Conservation (phyloP, 1,140 invertebrate species). For the Camponotus floridanus region DNA sequence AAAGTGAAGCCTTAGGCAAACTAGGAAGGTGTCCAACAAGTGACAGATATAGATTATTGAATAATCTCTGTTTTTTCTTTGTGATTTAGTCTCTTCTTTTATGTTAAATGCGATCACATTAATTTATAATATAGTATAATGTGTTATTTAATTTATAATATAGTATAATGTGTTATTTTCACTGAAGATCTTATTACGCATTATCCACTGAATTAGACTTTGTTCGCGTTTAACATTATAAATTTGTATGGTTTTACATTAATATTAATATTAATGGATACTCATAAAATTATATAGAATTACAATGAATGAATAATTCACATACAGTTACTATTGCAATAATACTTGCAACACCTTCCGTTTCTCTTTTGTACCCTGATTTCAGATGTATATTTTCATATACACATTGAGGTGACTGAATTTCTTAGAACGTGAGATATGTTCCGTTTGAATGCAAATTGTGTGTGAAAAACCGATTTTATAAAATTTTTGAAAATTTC, state of each 20-base stretch:
- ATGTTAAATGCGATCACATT: constrained; percentile 59
- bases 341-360: constrained; percentile 13
- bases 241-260: not conserved
- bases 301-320: constrained; percentile 63
- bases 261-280: constrained; percentile 30
- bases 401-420: not conserved
- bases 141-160: constrained; percentile 56
- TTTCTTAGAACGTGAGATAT: constrained; percentile 41
- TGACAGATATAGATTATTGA: not conserved
- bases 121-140: constrained; percentile 50
- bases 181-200: constrained; percentile 8
- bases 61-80: not conserved
- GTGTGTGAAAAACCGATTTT: constrained; percentile 2
- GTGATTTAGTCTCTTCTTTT: constrained; percentile 4
- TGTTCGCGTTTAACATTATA: not conserved
- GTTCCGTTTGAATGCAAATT: constrained; percentile 23
- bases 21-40: not conserved
- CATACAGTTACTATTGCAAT: constrained; percentile 55
- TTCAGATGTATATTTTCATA: constrained; percentile 56
- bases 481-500: not conserved
- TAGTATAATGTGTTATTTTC: constrained; percentile 32
- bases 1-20: constrained; percentile 12
- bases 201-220: not conserved
- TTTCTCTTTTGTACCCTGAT: constrained; percentile 71
- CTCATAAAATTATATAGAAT: constrained; percentile 49